These are phyloP conservation scores for Thunnus maccoyii DNA, from an alignment of 2,113 vertebrate genomes.

Conservation along the genomic window DNA sequence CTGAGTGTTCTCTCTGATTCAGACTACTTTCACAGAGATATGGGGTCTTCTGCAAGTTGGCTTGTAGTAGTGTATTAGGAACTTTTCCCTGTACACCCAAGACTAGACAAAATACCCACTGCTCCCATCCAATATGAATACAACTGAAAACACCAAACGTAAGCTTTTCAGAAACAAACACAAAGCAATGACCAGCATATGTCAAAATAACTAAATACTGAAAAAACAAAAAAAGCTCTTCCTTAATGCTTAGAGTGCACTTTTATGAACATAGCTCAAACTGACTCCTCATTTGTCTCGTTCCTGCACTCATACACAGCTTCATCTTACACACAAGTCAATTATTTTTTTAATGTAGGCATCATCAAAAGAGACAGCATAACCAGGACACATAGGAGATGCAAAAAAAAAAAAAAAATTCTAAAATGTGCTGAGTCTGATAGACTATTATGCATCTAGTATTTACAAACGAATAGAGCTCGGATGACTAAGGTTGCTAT, in stretches of 20 bases:
- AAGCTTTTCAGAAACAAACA: constrained; percentile 10
- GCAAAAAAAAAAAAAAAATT: constrained; percentile 20
- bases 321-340: constrained; percentile 17
- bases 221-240: background rate
- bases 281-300: constrained; percentile 25
- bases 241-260: background rate
- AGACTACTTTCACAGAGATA: too few species aligned
- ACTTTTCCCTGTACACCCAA: background rate
- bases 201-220: background rate
- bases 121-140: background rate
- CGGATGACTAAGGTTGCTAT: constrained; percentile 61
- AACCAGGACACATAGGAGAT: constrained; percentile 36
- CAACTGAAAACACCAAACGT: background rate
- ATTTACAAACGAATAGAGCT: constrained; percentile 55
- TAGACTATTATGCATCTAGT: constrained; percentile 34
- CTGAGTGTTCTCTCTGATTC: too few species aligned
- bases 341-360: constrained; percentile 5
- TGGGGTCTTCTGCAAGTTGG: background rate
- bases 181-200: background rate
- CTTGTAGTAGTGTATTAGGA: background rate
- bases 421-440: constrained; percentile 59
- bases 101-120: background rate
- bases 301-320: constrained; percentile 9
- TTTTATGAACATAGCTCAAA: constrained; percentile 15
- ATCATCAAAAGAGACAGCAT: constrained; percentile 46